Percentiles rank a stretch among this genome's conserved stretches.
phyloP scores from a whole-genome alignment of 2,113 vertebrate species.

The Chaetorhynchus papuensis region DNA sequence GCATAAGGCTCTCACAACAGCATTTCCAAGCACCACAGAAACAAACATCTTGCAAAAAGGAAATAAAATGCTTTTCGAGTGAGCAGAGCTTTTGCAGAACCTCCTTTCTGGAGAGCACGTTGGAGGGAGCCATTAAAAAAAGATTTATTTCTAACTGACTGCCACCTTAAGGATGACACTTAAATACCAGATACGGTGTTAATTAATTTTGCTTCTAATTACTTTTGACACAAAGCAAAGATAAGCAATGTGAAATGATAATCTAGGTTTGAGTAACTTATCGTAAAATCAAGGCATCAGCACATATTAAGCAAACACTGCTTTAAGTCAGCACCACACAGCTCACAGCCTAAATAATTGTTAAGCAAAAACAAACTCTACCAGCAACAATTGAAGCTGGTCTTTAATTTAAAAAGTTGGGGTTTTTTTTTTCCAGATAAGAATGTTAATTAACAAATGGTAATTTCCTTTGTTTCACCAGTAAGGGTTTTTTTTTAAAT shows the following conservation, averaged over 20 bases:
- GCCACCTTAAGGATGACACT: not conserved
- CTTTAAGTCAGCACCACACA: not conserved
- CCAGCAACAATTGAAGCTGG: not conserved
- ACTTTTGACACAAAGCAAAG: not conserved
- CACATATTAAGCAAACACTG: not conserved
- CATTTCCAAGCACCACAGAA: not conserved
- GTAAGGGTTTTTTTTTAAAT: not conserved
- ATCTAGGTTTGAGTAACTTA: not conserved
- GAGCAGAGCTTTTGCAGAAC: not conserved
- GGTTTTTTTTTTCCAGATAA: not conserved
- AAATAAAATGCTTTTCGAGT: not conserved
- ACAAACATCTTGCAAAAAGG: not conserved
- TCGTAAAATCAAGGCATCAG: not conserved
- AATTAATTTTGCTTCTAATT: not conserved
- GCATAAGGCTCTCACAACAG: not conserved
- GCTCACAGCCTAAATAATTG: not conserved
- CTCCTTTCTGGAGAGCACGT: not conserved
- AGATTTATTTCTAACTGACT: not conserved
- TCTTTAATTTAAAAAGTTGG: not conserved
- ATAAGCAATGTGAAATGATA: not conserved
- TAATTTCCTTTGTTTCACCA: not conserved
- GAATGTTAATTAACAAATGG: not conserved
- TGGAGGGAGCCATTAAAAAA: not conserved
- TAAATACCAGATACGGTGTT: not conserved
- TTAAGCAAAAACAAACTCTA: not conserved